Base-by-base conservation (phyloP, 1,140 invertebrate genomes). In the Tetramorium simillimum region DNA sequence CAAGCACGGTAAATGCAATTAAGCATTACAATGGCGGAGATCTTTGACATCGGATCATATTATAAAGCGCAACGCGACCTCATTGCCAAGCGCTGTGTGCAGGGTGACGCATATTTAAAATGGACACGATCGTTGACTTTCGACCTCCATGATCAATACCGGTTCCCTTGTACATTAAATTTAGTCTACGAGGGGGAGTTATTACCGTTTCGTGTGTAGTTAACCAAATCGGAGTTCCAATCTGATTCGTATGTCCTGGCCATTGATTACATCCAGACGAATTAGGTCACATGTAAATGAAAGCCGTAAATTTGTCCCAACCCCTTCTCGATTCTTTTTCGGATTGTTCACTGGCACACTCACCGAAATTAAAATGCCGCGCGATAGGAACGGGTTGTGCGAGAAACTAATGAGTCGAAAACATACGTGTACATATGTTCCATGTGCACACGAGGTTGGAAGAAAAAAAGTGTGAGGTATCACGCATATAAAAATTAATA, bases 201-300 rank as follows among this genome's bases (percentile, higher is more conserved):
- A 90, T 92, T 92, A 89, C 86, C 67, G 78, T 92, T 92, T 91
- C 82, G 89, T 89, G 86, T 89, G 86, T 91, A 90, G 88, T 82
- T 91, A 88, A 90, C 86, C 85, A 85, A 92, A 91, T 92, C 88
- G 60, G 87, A 60, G 80, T 87, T 91, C 76, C 85, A 85, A 91
- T 91, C 90, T 91, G 84, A 91, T 92, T 90, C 70, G 49, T 86
- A 87, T 85, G 82, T 85, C 72, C 67, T 86, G 76, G 75, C 82
- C 89, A 92, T 92, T 87, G 89, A 92, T 92, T 90, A 88, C 85
- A 75, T 90, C 53, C 69, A 37, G 60, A 86, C 80, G 82, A 91
- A 92, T 91, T 92, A 86, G 89, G 89, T 92, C 90, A 91, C 90
- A 91, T 91, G 87, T 92, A 91, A 91, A 92, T 91, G 91, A 88